Conservation (phyloP, 2,797 vertebrate species). For the Danio tinwini region DNA sequence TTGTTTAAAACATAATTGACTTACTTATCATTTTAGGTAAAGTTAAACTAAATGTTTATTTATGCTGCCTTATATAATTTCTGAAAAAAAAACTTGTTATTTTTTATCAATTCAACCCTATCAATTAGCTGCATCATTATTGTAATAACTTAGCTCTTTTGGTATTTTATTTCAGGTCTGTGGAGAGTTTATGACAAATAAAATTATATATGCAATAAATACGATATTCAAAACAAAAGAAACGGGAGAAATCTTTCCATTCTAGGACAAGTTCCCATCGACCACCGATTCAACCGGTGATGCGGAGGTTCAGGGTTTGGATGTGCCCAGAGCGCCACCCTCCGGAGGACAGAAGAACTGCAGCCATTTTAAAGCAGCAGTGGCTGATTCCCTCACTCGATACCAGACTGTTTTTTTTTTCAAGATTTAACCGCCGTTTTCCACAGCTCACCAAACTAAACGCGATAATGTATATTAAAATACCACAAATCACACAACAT, state of each 20-base stretch:
- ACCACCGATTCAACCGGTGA: constrained; percentile 1
- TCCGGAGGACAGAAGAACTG: constrained; percentile 11
- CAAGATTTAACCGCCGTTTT: not conserved
- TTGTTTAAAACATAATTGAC: not conserved
- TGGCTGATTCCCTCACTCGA: not conserved
- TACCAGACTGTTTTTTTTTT: constrained; percentile 13
- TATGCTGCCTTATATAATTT: not conserved
- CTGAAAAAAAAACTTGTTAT: not conserved
- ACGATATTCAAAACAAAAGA: constrained; percentile 3
- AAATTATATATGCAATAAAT: not conserved
- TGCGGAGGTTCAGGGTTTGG: not conserved
- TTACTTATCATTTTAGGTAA: not conserved
- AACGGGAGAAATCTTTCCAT: not conserved
- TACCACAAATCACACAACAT: not conserved
- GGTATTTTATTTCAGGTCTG: not conserved
- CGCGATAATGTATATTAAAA: not conserved
- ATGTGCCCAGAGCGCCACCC: constrained; percentile 56
- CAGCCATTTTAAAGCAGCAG: not conserved
- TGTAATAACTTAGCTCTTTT: not conserved
- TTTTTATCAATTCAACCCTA: not conserved
- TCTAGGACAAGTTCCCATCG: not conserved
- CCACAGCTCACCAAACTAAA: not conserved
- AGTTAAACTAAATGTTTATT: not conserved
- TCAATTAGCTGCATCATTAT: not conserved
- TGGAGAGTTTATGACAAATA: not conserved